Conservation (phyloP, 2,113 vertebrate species). For the Anguilla rostrata region DNA sequence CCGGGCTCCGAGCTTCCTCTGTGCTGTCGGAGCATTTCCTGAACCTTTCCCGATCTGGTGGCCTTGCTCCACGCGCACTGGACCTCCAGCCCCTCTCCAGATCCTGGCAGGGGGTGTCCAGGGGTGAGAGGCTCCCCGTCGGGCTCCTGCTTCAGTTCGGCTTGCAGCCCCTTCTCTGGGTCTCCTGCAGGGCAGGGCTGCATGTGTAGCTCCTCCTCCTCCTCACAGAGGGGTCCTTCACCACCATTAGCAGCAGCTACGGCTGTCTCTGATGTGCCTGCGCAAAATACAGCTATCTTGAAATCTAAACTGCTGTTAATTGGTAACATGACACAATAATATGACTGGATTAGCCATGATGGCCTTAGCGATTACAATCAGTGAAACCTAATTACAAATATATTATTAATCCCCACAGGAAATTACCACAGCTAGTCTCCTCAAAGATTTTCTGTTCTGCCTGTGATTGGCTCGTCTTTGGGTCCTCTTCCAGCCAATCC, state of each 20-base stretch:
- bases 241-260: neutral
- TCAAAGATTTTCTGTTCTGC: neutral
- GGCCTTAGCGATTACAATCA: neutral
- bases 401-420: neutral
- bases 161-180: neutral
- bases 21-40: neutral
- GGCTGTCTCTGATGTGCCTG: neutral
- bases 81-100: neutral
- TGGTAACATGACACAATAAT: too few relatives aligned
- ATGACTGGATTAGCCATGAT: too few relatives aligned
- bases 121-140: neutral
- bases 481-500: neutral
- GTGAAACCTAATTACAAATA: neutral
- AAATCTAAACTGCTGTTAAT: neutral
- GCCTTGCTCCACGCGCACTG: neutral
- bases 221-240: neutral
- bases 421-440: neutral
- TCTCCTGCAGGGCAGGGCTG: neutral
- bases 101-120: neutral
- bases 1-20: neutral
- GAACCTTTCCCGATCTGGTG: neutral
- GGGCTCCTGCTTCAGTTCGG: neutral
- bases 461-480: slow-evolving; percentile 20
- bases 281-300: neutral
- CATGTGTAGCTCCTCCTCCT: neutral